Evolutionary conservation across 2,797 vertebrate species (phyloP).

Genomic region (Acanthis flammea): DNA sequence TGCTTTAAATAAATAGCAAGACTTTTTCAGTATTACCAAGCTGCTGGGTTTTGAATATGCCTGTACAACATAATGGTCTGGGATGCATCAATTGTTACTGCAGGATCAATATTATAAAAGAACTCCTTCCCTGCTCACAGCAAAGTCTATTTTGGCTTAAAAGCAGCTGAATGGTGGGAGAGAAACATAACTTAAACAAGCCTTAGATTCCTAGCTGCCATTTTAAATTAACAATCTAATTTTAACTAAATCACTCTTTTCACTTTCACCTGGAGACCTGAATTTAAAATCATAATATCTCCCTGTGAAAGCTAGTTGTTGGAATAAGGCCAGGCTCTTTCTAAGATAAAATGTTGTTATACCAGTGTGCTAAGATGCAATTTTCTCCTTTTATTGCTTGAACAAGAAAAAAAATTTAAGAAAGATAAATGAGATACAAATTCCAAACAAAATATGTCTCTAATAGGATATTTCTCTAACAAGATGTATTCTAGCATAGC

Average conservation of each 20-base stretch:
- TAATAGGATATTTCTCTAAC: neutral
- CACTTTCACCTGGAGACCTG: neutral
- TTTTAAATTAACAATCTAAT: neutral
- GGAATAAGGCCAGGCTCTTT: neutral
- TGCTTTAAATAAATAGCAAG: neutral
- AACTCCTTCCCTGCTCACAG: neutral
- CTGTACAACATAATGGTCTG: neutral
- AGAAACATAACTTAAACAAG: neutral
- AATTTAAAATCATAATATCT: neutral
- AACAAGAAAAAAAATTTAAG: neutral
- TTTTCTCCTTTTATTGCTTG: neutral
- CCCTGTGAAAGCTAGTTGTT: neutral
- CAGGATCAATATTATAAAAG: neutral
- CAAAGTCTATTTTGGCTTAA: neutral
- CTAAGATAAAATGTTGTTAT: neutral
- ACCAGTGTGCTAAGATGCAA: neutral
- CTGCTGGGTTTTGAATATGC: neutral
- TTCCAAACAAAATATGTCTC: neutral
- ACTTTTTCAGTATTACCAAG: neutral
- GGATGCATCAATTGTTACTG: neutral
- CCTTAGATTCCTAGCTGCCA: neutral
- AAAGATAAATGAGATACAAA: neutral
- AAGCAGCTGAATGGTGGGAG: neutral
- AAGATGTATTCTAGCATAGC: neutral
- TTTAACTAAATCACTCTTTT: neutral